Percentiles rank a stretch among this genome's conserved stretches.
phyloP scores from a whole-genome alignment of 2,113 vertebrate species.

The Proterorhinus semilunaris region DNA sequence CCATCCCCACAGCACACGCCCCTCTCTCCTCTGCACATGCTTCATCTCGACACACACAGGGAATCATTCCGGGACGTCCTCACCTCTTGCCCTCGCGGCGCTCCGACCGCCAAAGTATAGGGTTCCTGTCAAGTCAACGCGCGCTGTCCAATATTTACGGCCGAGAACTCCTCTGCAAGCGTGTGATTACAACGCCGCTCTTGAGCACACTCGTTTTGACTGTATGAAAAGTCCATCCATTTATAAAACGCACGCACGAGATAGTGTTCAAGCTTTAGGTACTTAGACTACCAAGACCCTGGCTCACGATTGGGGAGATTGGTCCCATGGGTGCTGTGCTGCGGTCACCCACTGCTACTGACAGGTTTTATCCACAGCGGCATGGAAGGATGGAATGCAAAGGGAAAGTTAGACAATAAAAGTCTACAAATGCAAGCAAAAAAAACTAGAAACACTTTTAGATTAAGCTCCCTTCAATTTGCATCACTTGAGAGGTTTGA shows the following conservation, averaged over 20 bases:
- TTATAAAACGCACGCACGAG: conserved; percentile 16
- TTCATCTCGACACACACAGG: not conserved
- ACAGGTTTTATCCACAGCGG: too few species aligned
- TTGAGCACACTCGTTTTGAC: conserved; percentile 26
- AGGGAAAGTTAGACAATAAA: too few species aligned
- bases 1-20: conserved; percentile 9
- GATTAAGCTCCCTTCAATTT: not conserved
- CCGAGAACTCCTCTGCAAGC: conserved; percentile 29
- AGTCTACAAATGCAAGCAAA: too few species aligned
- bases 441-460: too few species aligned
- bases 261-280: not conserved
- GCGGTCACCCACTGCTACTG: too few species aligned
- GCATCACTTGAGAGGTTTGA: conserved; percentile 4
- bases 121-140: conserved; percentile 40
- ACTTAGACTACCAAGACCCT: too few species aligned
- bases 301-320: too few species aligned
- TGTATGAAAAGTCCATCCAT: conserved; percentile 24
- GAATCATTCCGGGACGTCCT: conserved; percentile 39
- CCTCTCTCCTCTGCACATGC: conserved; percentile 16
- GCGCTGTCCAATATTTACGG: conserved; percentile 51
- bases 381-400: too few species aligned
- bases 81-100: conserved; percentile 52
- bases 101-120: conserved; percentile 55
- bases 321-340: too few species aligned
- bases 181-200: conserved; percentile 43